phyloP scores from a whole-genome alignment of 2,888 invertebrate species.

The Meliscaeva auricollis region DNA sequence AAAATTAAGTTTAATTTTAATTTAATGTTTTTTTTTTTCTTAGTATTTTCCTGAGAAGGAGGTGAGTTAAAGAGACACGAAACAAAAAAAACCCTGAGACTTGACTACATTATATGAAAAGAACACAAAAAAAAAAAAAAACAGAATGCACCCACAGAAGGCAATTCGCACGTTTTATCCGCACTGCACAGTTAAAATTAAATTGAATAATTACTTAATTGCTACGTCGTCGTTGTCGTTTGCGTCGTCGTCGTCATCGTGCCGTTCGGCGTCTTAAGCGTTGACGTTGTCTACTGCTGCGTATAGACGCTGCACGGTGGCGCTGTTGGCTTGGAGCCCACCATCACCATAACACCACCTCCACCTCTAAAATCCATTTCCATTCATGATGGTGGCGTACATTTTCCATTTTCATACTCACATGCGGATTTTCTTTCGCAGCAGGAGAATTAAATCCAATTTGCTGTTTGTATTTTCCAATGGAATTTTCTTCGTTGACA shows the following conservation, averaged over 20 bases:
- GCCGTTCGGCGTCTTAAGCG: slow-evolving; percentile 9
- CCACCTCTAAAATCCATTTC: slow-evolving; percentile 1
- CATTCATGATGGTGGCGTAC: slow-evolving; percentile 35
- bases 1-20: slow-evolving; percentile 62
- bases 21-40: background rate
- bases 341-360: too few species aligned
- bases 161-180: slow-evolving; percentile 71
- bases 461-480: slow-evolving; percentile 56
- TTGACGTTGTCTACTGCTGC: slow-evolving; percentile 39
- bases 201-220: slow-evolving; percentile 75
- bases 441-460: slow-evolving; percentile 60
- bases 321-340: background rate
- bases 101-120: background rate
- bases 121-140: slow-evolving; percentile 25
- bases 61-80: slow-evolving; percentile 34
- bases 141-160: slow-evolving; percentile 38
- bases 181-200: slow-evolving; percentile 62
- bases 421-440: slow-evolving; percentile 62
- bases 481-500: slow-evolving; percentile 54
- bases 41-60: slow-evolving; percentile 33
- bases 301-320: background rate
- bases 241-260: background rate
- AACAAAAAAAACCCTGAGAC: slow-evolving; percentile 4
- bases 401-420: background rate
- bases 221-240: slow-evolving; percentile 13